These are phyloP conservation scores for Entelurus aequoreus DNA, from an alignment of 2,113 vertebrate species.

Conservation along the genomic window DNA sequence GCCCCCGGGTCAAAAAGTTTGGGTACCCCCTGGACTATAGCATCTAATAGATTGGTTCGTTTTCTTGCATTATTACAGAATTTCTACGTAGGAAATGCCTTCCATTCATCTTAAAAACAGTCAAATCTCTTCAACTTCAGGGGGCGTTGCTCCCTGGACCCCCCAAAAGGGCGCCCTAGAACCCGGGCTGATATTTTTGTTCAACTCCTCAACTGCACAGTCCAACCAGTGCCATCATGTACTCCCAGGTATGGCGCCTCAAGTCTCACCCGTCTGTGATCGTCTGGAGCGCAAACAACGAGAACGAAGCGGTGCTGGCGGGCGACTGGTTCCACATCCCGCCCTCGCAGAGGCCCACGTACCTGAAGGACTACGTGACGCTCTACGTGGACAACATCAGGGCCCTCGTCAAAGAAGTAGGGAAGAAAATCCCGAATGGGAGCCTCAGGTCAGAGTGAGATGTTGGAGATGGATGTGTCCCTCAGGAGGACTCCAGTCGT, in stretches of 20 bases:
- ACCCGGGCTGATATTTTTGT: too few species aligned
- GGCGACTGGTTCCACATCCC: constrained; percentile 82
- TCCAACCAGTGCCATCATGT: not conserved
- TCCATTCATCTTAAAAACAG: too few species aligned
- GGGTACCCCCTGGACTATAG: too few species aligned
- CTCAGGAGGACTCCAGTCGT: constrained; percentile 83
- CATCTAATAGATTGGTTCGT: too few species aligned
- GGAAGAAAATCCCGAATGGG: constrained; percentile 13
- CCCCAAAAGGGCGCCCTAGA: too few species aligned
- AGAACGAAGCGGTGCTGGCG: constrained; percentile 89
- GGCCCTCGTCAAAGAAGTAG: constrained; percentile 75
- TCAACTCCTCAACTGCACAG: too few species aligned
- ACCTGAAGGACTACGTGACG: constrained; percentile 78
- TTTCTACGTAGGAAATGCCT: too few species aligned
- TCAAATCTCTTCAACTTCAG: too few species aligned
- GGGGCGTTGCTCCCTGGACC: too few species aligned
- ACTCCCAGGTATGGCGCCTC: constrained; percentile 79
- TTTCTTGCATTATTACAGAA: too few species aligned
- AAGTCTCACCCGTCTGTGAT: constrained; percentile 89
- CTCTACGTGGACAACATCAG: constrained; percentile 86
- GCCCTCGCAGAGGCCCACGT: constrained; percentile 40
- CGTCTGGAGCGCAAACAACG: constrained; percentile 94
- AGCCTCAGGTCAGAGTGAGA: not conserved
- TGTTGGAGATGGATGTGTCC: constrained; percentile 62
- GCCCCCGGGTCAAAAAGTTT: too few species aligned